Conservation (phyloP, 2,888 invertebrate species). For the Drosophila rellima region DNA sequence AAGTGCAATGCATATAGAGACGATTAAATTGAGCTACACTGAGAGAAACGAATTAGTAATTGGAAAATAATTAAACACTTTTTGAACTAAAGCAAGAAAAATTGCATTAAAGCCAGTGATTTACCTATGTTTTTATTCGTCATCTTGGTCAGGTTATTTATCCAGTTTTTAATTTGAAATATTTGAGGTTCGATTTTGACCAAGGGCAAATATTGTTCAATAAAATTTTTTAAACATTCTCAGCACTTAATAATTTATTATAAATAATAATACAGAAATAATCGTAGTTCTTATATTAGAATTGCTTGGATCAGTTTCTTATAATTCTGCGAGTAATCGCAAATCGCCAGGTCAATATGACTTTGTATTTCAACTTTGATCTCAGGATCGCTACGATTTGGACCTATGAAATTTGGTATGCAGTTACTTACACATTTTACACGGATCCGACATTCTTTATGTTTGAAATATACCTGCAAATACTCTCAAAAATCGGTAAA, state of each 20-base stretch:
- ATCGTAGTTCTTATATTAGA: too few relatives aligned
- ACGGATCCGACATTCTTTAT: background rate
- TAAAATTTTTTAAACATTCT: too few relatives aligned
- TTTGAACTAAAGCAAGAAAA: too few relatives aligned
- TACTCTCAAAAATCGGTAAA: background rate
- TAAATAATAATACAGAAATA: too few relatives aligned
- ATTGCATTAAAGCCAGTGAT: too few relatives aligned
- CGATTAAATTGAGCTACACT: conserved; percentile 31
- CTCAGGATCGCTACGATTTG: background rate
- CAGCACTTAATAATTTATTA: too few relatives aligned
- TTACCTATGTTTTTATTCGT: background rate
- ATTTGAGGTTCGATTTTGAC: too few relatives aligned
- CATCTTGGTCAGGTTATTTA: background rate
- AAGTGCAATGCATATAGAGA: conserved; percentile 33
- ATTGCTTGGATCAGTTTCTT: too few relatives aligned
- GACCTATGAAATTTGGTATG: background rate
- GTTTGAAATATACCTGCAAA: background rate
- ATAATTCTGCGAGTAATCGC: too few relatives aligned
- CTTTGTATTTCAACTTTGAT: background rate
- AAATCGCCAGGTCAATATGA: too few relatives aligned
- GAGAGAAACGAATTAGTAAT: conserved; percentile 3
- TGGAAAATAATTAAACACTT: too few relatives aligned
- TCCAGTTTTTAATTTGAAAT: background rate
- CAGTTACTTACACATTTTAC: background rate
- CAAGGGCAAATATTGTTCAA: too few relatives aligned